phyloP scores from a whole-genome alignment of 2,797 vertebrate species.

The Chromis chromis region DNA sequence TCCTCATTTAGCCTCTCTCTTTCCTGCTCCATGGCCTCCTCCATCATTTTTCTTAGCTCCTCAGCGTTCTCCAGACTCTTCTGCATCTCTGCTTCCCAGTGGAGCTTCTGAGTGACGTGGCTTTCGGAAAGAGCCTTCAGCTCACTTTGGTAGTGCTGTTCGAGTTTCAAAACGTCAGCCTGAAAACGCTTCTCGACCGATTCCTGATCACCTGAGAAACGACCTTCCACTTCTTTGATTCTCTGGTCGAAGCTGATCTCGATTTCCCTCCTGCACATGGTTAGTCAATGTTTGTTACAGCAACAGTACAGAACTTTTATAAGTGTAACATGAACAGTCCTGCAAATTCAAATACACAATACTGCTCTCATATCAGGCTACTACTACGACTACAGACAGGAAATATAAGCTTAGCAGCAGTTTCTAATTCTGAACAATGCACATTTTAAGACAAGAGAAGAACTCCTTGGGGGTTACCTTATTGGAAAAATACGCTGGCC shows the following conservation, averaged over 20 bases:
- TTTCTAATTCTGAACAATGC: too few species aligned
- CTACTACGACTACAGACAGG: too few species aligned
- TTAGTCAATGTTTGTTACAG: constrained; percentile 69
- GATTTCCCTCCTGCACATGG: constrained; percentile 89
- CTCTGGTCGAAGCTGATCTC: constrained; percentile 89
- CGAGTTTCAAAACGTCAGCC: constrained; percentile 79
- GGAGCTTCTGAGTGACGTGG: constrained; percentile 80
- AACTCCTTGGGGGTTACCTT: too few species aligned
- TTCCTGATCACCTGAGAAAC: constrained; percentile 87
- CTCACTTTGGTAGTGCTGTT: constrained; percentile 83
- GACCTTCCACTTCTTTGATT: constrained; percentile 86
- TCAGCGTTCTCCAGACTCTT: constrained; percentile 78
- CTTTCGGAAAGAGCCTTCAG: constrained; percentile 79
- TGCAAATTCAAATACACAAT: too few species aligned
- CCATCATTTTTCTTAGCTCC: constrained; percentile 74
- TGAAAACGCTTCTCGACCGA: constrained; percentile 83
- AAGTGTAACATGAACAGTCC: neutral
- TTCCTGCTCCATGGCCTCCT: constrained; percentile 78
- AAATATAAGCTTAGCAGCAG: too few species aligned
- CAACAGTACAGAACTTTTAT: constrained; percentile 13
- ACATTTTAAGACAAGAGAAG: too few species aligned
- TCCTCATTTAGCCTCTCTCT: constrained; percentile 62
- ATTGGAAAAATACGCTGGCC: too few species aligned
- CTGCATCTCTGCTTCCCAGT: constrained; percentile 85
- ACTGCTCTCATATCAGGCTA: too few species aligned